Percentiles rank a stretch among this genome's conserved stretches.
Conservation (phyloP, 2,797 vertebrate genomes). For the Phyllotis vaccarum region DNA sequence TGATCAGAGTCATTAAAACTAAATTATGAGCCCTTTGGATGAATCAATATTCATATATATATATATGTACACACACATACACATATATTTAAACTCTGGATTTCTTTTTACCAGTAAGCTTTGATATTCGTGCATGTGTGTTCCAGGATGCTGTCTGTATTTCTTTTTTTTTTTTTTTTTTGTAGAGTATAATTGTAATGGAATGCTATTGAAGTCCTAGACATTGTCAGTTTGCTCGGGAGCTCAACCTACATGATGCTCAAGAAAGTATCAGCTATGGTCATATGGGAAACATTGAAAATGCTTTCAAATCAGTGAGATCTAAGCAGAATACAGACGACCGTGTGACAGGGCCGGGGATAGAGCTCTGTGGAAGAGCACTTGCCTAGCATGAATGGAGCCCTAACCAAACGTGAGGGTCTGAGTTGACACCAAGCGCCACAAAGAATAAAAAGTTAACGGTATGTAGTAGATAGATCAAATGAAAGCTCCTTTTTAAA, state of each 20-base stretch:
- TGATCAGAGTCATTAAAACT: constrained; percentile 24
- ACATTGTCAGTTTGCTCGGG: not conserved
- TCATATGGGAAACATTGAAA: not conserved
- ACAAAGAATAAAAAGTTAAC: not conserved
- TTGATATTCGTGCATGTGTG: not conserved
- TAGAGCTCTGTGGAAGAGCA: no score
- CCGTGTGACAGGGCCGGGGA: not conserved
- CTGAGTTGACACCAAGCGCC: not conserved
- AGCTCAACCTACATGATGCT: not conserved
- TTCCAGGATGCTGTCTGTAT: not conserved
- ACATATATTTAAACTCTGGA: not conserved
- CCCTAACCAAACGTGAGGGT: not conserved
- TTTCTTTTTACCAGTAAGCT: not conserved
- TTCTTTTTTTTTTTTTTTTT: constrained; percentile 42
- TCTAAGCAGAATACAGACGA: not conserved
- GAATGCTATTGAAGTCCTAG: constrained; percentile 8
- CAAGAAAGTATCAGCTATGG: not conserved
- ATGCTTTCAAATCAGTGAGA: constrained; percentile 21
- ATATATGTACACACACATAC: no score
- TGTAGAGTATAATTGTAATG: not conserved
- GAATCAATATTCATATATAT: not conserved
- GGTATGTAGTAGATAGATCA: not conserved
- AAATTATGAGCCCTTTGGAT: not conserved
- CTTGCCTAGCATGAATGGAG: not conserved
- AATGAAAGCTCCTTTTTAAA: not conserved